Conservation (phyloP, 2,797 vertebrate species). For the Sciaenops ocellatus region DNA sequence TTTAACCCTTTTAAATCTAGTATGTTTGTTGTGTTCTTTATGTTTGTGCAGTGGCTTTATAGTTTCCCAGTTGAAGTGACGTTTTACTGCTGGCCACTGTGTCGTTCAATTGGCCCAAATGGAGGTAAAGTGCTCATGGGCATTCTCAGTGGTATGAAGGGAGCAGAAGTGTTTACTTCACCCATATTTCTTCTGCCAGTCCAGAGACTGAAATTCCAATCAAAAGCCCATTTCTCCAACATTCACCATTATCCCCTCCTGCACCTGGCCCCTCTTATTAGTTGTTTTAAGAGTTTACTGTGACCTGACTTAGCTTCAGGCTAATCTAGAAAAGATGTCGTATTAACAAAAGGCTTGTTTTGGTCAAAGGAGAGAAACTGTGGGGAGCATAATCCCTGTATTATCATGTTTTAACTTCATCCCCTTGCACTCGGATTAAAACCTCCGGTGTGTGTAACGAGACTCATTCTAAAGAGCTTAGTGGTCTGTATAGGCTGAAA, state of each 20-base stretch:
- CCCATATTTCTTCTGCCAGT: neutral
- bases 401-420: conserved; percentile 69
- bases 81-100: neutral
- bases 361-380: conserved; percentile 57
- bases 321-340: conserved; percentile 50
- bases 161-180: conserved; percentile 1
- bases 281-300: conserved; percentile 20
- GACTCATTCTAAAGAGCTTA: conserved; percentile 61
- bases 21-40: conserved; percentile 1
- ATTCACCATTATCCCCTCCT: conserved; percentile 13
- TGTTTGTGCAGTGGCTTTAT: neutral
- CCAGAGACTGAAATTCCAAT: neutral
- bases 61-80: neutral
- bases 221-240: neutral
- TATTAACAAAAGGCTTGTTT: conserved; percentile 58
- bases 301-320: conserved; percentile 19
- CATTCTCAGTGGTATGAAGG: neutral
- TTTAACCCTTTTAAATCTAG: conserved; percentile 14
- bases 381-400: conserved; percentile 67
- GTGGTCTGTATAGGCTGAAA: conserved; percentile 28
- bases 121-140: conserved; percentile 14
- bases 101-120: conserved; percentile 1
- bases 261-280: conserved; percentile 10
- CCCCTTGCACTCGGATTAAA: conserved; percentile 65
- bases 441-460: conserved; percentile 47